These are phyloP conservation scores for Callinectes sapidus DNA, from an alignment of 2,888 invertebrate species.

Conservation along the genomic window DNA sequence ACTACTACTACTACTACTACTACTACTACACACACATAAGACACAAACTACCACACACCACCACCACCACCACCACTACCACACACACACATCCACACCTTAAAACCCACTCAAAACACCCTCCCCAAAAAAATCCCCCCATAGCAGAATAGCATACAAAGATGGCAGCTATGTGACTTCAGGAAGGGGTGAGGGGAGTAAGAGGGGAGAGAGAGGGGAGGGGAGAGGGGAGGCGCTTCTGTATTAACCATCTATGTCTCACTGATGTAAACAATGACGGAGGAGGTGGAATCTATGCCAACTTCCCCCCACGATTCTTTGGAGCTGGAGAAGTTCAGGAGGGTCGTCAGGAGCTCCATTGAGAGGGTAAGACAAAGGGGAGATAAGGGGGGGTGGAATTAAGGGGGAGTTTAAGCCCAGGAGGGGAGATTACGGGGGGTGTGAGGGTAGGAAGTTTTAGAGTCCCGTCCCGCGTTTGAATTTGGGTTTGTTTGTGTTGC, in stretches of 20 bases:
- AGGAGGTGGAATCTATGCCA: constrained; percentile 55
- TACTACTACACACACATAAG: no score
- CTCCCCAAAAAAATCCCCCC: no score
- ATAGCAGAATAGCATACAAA: not conserved
- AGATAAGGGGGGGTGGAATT: not conserved
- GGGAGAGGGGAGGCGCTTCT: not conserved
- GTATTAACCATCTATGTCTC: not conserved
- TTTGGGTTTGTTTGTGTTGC: no score
- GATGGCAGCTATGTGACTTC: not conserved
- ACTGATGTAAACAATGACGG: constrained; percentile 44
- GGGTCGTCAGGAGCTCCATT: constrained; percentile 49
- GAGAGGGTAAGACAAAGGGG: constrained; percentile 54
- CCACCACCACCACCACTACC: no score
- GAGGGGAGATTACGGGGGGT: not conserved
- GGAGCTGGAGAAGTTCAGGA: constrained; percentile 61
- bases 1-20: no score
- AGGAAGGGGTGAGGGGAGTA: not conserved
- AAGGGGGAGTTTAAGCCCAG: not conserved
- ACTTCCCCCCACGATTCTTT: constrained; percentile 47
- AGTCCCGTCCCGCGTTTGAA: no score
- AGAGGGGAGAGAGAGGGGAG: not conserved
- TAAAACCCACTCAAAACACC: no score
- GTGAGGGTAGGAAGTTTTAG: not conserved
- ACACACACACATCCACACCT: no score
- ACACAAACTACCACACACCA: no score